These are phyloP conservation scores for Pteria penguin DNA, from an alignment of 2,888 invertebrate species.

Conservation along the genomic window DNA sequence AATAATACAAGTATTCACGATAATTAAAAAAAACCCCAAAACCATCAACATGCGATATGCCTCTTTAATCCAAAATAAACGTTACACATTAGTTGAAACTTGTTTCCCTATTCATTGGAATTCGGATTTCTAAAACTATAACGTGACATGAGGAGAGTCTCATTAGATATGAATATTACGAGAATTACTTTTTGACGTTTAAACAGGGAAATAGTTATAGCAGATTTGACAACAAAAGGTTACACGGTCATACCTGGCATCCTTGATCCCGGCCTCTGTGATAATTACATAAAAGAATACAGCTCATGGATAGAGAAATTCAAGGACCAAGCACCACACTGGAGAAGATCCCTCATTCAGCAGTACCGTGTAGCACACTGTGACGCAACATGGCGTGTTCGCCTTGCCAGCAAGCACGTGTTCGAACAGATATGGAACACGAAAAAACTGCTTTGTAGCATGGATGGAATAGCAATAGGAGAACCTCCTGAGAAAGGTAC, in stretches of 20 bases:
- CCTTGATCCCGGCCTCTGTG: constrained; percentile 43
- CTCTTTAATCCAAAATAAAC: too few species aligned
- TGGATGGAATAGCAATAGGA: constrained; percentile 67
- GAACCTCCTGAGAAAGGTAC: constrained; percentile 65
- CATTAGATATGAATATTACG: too few species aligned
- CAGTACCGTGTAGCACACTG: constrained; percentile 45
- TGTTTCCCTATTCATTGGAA: too few species aligned
- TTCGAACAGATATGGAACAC: constrained; percentile 67
- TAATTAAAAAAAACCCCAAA: too few species aligned
- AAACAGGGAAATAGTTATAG: neutral
- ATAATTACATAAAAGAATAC: constrained; percentile 45
- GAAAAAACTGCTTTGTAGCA: constrained; percentile 65
- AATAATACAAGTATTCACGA: too few species aligned
- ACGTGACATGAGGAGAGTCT: too few species aligned
- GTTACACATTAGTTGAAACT: too few species aligned
- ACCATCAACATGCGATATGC: too few species aligned
- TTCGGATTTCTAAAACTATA: too few species aligned
- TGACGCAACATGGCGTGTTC: constrained; percentile 57
- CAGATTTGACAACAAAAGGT: constrained; percentile 51
- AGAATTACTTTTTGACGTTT: too few species aligned
- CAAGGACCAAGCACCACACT: constrained; percentile 29
- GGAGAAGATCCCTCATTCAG: constrained; percentile 28
- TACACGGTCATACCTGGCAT: constrained; percentile 52
- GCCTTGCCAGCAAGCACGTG: constrained; percentile 55
- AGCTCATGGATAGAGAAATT: constrained; percentile 50